Evolutionary conservation across 2,888 invertebrate genomes (phyloP), one percentile per base, ranked within the genome.

Genomic region (Tanypteryx hageni): DNA sequence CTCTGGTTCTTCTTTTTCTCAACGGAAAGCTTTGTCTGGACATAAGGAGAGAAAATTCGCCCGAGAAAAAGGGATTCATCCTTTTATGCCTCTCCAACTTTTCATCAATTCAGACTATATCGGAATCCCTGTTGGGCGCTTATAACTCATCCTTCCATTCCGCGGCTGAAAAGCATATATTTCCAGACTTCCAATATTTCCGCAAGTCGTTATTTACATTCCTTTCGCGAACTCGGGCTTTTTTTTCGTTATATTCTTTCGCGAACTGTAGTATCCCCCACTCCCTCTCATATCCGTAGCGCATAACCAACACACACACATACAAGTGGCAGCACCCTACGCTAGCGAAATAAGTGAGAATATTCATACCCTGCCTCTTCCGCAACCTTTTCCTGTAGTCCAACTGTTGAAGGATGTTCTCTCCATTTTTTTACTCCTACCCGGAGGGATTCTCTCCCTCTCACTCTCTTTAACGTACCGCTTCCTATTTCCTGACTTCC

Each of bases 341-440:
- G 18, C 64, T 22, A 5, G 68, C 68, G 22, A 76, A 27, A 76
- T 76, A 44, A 44, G 76, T 76, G 76, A 27, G 76, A 76, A 76
- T 76, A 76, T 76, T 76, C 76, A 76, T 76, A 76, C 76, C 22
- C 44, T 44, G 44, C 44, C 44, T 76, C 76, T 76, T 76, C 76
- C 76, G 14, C 76, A 27, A 76, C 76, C 22, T 76, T 27, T 27
- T 44, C 76, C 76, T 68, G 18, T 18, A 5, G 44, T 44, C 44
- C 44, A 44, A 44, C 68, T 16, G 68, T 13, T 68, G 22, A 14
- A 27, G 11, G 76, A 76, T 76, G 76, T 76, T 76, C 27, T 76
- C 76, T 76, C 27, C 13, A 22, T 76, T 27, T 27, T 76, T 27
- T 76, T 76, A 76, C 58, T 57, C 18, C 22, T 22, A 58, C 85